A percentile compares a stretch with the other conserved stretches of the same genome.
phyloP scores from a whole-genome alignment of 2,888 invertebrate genomes.

The Drosophila paracracens region DNA sequence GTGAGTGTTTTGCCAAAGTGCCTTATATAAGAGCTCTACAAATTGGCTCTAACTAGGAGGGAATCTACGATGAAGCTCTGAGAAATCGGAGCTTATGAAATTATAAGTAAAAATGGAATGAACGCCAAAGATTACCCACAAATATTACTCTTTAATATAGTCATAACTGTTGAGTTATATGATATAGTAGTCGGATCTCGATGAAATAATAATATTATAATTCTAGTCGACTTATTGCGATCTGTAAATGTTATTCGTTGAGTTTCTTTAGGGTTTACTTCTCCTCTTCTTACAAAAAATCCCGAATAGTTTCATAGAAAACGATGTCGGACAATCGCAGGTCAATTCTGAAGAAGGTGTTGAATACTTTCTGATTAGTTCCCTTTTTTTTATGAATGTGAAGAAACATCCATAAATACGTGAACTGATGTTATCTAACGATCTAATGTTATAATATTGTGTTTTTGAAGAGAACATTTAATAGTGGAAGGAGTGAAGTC shows the following conservation, averaged over 20 bases:
- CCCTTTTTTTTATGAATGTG: neutral
- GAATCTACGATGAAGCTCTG: conserved; percentile 1
- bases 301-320: neutral
- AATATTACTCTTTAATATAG: no score
- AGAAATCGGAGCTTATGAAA: neutral
- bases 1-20: conserved; percentile 43
- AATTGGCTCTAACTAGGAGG: conserved; percentile 5
- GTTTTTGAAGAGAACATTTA: no score
- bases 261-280: neutral
- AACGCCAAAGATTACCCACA: no score
- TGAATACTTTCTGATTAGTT: conserved; percentile 3
- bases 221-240: neutral
- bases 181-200: neutral
- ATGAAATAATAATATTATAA: neutral
- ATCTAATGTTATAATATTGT: neutral
- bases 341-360: conserved; percentile 16
- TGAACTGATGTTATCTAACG: conserved; percentile 5
- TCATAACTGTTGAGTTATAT: neutral
- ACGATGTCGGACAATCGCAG: neutral
- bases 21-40: conserved; percentile 11
- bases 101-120: neutral
- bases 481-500: neutral
- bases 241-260: neutral
- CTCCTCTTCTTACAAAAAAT: neutral
- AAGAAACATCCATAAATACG: neutral